phyloP scores from a whole-genome alignment of 2,797 vertebrate genomes.

The Chrysocyon brachyurus region DNA sequence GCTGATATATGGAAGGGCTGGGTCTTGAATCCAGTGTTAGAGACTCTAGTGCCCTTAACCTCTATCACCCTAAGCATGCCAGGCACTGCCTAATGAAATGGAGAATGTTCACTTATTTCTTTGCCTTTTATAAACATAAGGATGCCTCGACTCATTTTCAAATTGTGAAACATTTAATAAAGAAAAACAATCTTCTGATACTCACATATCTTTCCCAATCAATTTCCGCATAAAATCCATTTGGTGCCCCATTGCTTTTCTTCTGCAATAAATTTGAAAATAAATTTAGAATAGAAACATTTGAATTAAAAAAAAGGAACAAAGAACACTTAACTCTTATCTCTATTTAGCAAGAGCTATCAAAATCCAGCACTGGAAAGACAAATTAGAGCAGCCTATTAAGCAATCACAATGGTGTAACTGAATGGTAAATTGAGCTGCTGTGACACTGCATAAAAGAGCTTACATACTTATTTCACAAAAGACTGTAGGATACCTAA shows the following conservation, averaged over 20 bases:
- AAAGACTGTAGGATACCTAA: not conserved
- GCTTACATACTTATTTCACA: not conserved
- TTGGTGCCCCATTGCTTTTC: slow-evolving; percentile 97
- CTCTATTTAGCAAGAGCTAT: slow-evolving; percentile 65
- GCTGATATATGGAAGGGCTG: not conserved
- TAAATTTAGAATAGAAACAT: slow-evolving; percentile 41
- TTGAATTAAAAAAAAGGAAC: slow-evolving; percentile 22
- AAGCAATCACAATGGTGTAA: not conserved
- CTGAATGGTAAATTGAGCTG: not conserved
- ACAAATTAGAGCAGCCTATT: slow-evolving; percentile 11
- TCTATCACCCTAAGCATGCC: not conserved
- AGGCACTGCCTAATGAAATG: not conserved
- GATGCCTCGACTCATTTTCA: slow-evolving; percentile 24
- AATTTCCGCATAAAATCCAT: slow-evolving; percentile 98
- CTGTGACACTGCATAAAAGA: not conserved
- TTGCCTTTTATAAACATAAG: not conserved
- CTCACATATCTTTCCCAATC: slow-evolving; percentile 99
- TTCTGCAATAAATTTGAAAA: slow-evolving; percentile 91
- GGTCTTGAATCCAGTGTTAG: not conserved
- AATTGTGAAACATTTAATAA: slow-evolving; percentile 17
- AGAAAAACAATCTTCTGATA: slow-evolving; percentile 68
- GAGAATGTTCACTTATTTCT: not conserved
- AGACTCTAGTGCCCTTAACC: not conserved
- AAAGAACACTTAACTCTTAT: slow-evolving; percentile 60
- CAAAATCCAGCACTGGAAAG: slow-evolving; percentile 55